Evolutionary conservation across 2,888 invertebrate genomes (phyloP).

Genomic region (Nemurella pictetii): DNA sequence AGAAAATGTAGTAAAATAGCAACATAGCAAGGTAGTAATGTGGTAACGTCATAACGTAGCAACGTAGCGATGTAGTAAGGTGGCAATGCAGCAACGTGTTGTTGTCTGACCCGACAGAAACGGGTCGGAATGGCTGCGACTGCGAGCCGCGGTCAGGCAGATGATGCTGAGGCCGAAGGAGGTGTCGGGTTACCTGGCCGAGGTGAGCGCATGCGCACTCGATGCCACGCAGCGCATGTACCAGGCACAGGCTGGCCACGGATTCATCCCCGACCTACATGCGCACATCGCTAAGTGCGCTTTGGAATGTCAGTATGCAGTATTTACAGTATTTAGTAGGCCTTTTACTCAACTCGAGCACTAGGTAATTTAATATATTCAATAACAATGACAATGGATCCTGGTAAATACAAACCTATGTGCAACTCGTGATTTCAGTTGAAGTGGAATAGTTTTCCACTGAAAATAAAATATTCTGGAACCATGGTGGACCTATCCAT

Average conservation of each 20-base stretch:
- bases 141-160: constrained; percentile 56
- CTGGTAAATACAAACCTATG: no score
- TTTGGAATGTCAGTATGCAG: constrained; percentile 52
- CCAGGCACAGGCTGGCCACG: constrained; percentile 44
- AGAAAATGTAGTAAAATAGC: no score
- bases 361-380: constrained; percentile 23
- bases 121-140: constrained; percentile 59
- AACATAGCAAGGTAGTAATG: no score
- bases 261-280: constrained; percentile 49
- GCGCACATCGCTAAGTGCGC: constrained; percentile 54
- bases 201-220: constrained; percentile 51
- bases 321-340: constrained; percentile 2
- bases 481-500: not conserved
- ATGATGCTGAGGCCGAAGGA: constrained; percentile 58
- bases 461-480: not conserved
- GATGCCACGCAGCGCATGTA: constrained; percentile 52
- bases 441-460: no score
- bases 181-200: constrained; percentile 54
- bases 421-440: no score
- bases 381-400: constrained; percentile 1
- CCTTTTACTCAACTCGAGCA: no score
- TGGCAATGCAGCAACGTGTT: no score
- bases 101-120: constrained; percentile 51
- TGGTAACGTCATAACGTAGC: no score
- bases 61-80: no score